Evolutionary conservation across 2,797 vertebrate genomes (phyloP).

Genomic region (Phyllotis vaccarum): DNA sequence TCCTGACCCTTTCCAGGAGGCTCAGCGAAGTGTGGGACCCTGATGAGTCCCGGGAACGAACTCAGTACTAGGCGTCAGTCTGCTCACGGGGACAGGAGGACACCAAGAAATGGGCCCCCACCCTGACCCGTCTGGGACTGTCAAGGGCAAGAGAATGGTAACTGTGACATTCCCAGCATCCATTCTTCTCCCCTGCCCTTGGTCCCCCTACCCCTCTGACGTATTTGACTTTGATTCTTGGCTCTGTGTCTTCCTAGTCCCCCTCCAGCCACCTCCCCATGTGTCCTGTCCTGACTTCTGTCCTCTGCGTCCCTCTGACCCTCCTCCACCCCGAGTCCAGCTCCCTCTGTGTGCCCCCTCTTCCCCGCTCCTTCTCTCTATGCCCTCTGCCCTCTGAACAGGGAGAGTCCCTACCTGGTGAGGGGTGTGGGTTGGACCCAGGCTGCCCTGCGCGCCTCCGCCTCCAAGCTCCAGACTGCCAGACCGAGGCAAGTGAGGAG

Average conservation of each 20-base stretch:
- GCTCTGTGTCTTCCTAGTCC: neutral
- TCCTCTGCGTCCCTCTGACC: neutral
- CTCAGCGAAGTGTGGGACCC: neutral
- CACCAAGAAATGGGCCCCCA: neutral
- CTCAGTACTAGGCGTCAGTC: neutral
- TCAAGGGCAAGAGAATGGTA: neutral
- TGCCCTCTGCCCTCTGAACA: neutral
- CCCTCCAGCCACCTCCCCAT: neutral
- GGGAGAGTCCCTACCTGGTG: conserved; percentile 76
- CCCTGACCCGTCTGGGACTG: neutral
- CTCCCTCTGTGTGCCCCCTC: neutral
- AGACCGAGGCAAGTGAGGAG: conserved; percentile 63
- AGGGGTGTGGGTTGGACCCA: conserved; percentile 77
- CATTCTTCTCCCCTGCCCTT: neutral
- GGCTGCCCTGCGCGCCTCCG: conserved; percentile 67
- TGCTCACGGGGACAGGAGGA: neutral
- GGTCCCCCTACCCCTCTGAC: neutral
- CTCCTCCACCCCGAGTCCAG: neutral
- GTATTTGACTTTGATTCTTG: neutral
- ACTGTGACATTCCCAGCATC: neutral
- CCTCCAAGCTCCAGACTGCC: conserved; percentile 46
- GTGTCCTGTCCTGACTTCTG: neutral
- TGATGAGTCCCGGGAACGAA: neutral
- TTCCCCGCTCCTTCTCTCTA: neutral
- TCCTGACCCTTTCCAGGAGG: neutral